Base-by-base conservation (phyloP, 1,140 invertebrate genomes). In the Drosophila pachea region DNA sequence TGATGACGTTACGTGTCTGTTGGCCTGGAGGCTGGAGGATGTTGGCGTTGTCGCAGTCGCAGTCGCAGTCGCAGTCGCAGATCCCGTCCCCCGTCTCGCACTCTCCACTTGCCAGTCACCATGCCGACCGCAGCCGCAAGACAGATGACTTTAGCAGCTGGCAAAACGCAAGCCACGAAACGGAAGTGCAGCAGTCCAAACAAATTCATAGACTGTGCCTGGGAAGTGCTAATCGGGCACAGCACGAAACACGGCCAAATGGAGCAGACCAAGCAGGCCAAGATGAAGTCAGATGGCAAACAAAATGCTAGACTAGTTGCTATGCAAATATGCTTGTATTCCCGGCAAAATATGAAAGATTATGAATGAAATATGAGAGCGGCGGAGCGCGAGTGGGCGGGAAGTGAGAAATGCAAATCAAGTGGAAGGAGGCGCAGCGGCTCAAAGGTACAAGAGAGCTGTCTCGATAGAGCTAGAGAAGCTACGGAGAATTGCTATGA, bases 141-240 rank as follows among this genome's bases (percentile, higher is more conserved):
- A 60, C 69, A 48, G 61, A 73, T 79, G 64, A 79, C 64, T 79
- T 7, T 43, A 61, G 50, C 65, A 66, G 76, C 79, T 72, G 73
- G 69, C 67, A 72, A 68, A 73, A 61, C 52, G 53, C 60, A 58
- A 55, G 62, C 59, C 75, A 52, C 61, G 38, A 68, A 84, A 74
- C 81, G 81, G 81, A 84, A 86, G 81, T 84, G 73, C 81, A 86
- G 67, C 76, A 84, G 79, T 81, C 79, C 84, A 83, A 86, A 79
- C 79, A 84, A 84, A 84, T 73, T 60, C 81, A 74, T 68, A 59
- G 63, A 45, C 66, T 52, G 59, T 62, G 74, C 74, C 71, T 68
- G 78, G 78, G 75, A 83, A 78, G 79, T 83, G 79, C 76, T 83
- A 83, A 83, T 84, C 76, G 73, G 56, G 76, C 79, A 59, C 36